phyloP scores from a whole-genome alignment of 2,797 vertebrate species.

The Rallus crepitans region DNA sequence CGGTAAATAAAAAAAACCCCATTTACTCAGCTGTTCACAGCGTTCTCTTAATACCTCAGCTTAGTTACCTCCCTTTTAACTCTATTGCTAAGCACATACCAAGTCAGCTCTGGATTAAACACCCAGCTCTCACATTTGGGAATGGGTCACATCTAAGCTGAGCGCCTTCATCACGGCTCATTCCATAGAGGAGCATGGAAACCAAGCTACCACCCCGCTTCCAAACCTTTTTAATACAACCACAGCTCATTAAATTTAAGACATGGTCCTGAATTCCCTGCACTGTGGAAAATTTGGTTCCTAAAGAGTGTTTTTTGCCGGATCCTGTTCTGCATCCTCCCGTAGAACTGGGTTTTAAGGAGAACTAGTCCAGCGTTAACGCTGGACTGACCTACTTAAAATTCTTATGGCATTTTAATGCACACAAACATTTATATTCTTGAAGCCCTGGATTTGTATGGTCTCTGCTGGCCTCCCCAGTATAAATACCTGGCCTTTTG shows the following conservation, averaged over 20 bases:
- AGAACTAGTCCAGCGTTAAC: neutral
- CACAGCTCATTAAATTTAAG: neutral
- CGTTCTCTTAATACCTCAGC: constrained; percentile 39
- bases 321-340: neutral
- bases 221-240: neutral
- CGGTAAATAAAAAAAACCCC: constrained; percentile 34
- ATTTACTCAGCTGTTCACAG: constrained; percentile 53
- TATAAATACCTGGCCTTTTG: constrained; percentile 28
- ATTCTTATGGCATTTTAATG: neutral
- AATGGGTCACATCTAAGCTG: neutral
- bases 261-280: neutral
- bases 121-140: constrained; percentile 22
- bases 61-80: constrained; percentile 56
- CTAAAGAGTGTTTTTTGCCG: neutral
- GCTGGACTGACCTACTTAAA: neutral
- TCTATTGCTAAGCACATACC: constrained; percentile 39
- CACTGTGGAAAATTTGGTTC: neutral
- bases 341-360: neutral
- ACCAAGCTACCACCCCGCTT: neutral
- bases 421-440: neutral
- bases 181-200: neutral
- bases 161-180: neutral
- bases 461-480: neutral
- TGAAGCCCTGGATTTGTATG: neutral
- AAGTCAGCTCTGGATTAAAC: constrained; percentile 9